Conservation (phyloP, 2,888 invertebrate genomes). For the Vanessa cardui region DNA sequence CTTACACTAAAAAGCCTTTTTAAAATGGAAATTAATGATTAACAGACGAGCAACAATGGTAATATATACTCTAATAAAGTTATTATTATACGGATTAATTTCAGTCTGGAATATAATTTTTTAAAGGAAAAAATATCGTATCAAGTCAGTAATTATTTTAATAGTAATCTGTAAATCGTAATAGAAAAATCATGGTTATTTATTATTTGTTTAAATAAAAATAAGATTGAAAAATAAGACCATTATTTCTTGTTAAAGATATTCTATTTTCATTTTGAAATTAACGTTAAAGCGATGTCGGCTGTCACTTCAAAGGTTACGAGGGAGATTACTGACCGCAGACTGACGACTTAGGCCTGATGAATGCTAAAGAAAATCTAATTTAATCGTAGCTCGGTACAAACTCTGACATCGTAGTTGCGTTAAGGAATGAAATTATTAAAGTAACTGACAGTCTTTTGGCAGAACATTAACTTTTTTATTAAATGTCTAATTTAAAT, state of each 20-base stretch:
- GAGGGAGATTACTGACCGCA: slow-evolving; percentile 19
- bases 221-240: background rate
- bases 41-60: no score
- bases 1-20: no score
- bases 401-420: slow-evolving; percentile 28
- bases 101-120: no score
- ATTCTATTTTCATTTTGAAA: slow-evolving; percentile 11
- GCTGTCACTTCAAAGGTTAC: slow-evolving; percentile 30
- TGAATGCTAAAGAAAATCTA: slow-evolving; percentile 25
- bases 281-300: slow-evolving; percentile 17
- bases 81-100: no score
- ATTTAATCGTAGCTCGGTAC: slow-evolving; percentile 17
- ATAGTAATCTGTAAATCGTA: no score
- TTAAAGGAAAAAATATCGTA: no score
- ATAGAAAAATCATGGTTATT: background rate
- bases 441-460: background rate
- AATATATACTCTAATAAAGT: no score
- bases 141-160: no score
- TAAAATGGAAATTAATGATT: no score
- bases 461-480: background rate
- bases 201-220: background rate
- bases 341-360: slow-evolving; percentile 20
- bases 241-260: background rate
- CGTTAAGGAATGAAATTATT: slow-evolving; percentile 1
- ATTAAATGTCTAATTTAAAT: slow-evolving; percentile 3